A percentile compares a stretch with the other conserved stretches of the same genome.
phyloP scores from a whole-genome alignment of 1,140 invertebrate species.

The Scaptomyza hsui region DNA sequence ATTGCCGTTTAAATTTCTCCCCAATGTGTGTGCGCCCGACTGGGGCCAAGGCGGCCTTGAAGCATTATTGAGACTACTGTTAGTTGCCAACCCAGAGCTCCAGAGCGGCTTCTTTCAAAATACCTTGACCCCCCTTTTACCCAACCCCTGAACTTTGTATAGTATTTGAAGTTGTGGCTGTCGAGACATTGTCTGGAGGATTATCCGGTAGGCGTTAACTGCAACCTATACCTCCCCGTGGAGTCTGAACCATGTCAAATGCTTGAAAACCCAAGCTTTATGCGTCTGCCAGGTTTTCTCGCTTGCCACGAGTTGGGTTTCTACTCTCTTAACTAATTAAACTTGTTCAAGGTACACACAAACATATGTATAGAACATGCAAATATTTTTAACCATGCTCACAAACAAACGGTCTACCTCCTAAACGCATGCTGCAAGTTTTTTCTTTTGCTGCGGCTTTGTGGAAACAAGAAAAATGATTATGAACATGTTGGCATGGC shows the following conservation, averaged over 20 bases:
- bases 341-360: slow-evolving; percentile 57
- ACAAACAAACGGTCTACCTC: slow-evolving; percentile 24
- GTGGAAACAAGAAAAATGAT: slow-evolving; percentile 70
- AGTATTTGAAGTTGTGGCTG: slow-evolving; percentile 76
- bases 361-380: slow-evolving; percentile 34
- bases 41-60: slow-evolving; percentile 68
- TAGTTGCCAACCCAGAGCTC: slow-evolving; percentile 10
- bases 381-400: slow-evolving; percentile 53
- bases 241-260: slow-evolving; percentile 54
- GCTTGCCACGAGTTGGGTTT: not conserved
- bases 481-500: slow-evolving; percentile 47
- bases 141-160: slow-evolving; percentile 42
- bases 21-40: slow-evolving; percentile 52
- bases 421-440: slow-evolving; percentile 63
- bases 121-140: slow-evolving; percentile 8
- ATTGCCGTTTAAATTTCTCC: slow-evolving; percentile 82
- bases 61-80: slow-evolving; percentile 75
- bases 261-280: slow-evolving; percentile 23
- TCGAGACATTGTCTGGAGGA: slow-evolving; percentile 52
- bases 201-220: slow-evolving; percentile 60
- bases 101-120: slow-evolving; percentile 1
- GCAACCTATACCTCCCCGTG: slow-evolving; percentile 65
- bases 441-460: slow-evolving; percentile 30
- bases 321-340: slow-evolving; percentile 72
- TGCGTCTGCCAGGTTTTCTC: slow-evolving; percentile 40